Percentiles rank a stretch among this genome's conserved stretches.
Conservation (phyloP, 2,113 vertebrate genomes). For the Pseudonaja textilis region DNA sequence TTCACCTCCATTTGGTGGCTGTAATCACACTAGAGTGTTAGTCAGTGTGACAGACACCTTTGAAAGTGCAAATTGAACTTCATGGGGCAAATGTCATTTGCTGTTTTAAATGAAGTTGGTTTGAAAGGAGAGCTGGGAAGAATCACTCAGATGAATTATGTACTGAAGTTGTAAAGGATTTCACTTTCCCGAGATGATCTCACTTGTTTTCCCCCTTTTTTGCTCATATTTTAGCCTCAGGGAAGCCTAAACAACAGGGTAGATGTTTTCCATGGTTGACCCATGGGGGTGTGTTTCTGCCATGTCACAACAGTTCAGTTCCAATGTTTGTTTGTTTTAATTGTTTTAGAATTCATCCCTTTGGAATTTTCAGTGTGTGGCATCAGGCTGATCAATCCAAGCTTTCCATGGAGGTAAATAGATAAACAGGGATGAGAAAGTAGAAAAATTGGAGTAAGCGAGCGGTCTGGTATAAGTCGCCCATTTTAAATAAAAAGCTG, state of each 20-base stretch:
- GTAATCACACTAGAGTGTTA: not conserved
- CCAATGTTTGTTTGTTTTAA: not conserved
- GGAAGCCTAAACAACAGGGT: not conserved
- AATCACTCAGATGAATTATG: not conserved
- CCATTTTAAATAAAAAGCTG: not conserved
- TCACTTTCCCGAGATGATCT: not conserved
- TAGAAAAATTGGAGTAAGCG: not conserved
- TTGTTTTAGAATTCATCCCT: not conserved
- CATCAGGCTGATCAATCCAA: not conserved
- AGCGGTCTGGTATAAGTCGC: not conserved
- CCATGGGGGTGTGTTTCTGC: not conserved
- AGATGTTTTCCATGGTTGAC: not conserved
- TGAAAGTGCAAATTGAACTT: constrained; percentile 28
- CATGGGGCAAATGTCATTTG: constrained; percentile 10
- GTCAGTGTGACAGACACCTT: constrained; percentile 23
- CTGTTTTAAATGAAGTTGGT: not conserved
- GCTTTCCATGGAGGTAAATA: not conserved
- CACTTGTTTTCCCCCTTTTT: not conserved
- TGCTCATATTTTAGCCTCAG: not conserved
- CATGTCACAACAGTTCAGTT: not conserved
- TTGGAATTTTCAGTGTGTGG: not conserved
- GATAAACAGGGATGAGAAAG: not conserved
- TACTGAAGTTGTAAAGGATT: not conserved
- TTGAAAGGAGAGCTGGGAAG: not conserved
- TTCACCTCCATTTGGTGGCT: not conserved